Conservation (phyloP, 2,113 vertebrate species). For the Mastomys natalensis region DNA sequence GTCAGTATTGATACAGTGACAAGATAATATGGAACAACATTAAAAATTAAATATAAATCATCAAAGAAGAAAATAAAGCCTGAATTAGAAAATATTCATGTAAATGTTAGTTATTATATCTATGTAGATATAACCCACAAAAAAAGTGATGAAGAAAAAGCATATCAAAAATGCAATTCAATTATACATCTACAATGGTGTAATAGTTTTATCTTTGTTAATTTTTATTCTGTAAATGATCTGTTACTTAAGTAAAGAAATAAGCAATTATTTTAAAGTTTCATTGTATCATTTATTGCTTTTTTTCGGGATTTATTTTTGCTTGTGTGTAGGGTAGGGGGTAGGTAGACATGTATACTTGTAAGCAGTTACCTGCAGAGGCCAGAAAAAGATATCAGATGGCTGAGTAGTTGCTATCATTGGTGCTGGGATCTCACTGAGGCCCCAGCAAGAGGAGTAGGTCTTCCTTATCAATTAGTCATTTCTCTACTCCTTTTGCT, state of each 20-base stretch:
- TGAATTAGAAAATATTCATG: not conserved
- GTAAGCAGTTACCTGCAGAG: not conserved
- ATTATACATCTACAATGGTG: not conserved
- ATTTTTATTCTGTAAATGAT: not conserved
- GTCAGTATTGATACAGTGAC: not conserved
- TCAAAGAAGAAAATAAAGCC: not conserved
- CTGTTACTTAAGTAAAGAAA: not conserved
- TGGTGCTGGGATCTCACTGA: not conserved
- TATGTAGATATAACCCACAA: not conserved
- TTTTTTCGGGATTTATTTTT: not conserved
- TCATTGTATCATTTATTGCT: not conserved
- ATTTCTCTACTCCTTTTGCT: not conserved
- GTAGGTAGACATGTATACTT: too few relatives aligned
- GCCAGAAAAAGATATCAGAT: not conserved
- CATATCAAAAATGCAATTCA: not conserved
- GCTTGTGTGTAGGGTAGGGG: too few relatives aligned
- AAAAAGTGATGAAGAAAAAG: not conserved
- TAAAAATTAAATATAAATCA: not conserved
- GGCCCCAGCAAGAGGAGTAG: fast-evolving
- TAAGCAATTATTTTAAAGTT: not conserved
- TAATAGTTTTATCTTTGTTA: not conserved
- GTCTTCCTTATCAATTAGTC: not conserved
- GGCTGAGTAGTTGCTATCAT: too few relatives aligned
- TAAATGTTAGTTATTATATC: not conserved
- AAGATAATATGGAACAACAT: not conserved